A percentile compares a stretch with the other conserved stretches of the same genome.
These are phyloP conservation scores for Zhengitettix transpicula DNA, from an alignment of 2,888 invertebrate genomes.

Conservation along the genomic window DNA sequence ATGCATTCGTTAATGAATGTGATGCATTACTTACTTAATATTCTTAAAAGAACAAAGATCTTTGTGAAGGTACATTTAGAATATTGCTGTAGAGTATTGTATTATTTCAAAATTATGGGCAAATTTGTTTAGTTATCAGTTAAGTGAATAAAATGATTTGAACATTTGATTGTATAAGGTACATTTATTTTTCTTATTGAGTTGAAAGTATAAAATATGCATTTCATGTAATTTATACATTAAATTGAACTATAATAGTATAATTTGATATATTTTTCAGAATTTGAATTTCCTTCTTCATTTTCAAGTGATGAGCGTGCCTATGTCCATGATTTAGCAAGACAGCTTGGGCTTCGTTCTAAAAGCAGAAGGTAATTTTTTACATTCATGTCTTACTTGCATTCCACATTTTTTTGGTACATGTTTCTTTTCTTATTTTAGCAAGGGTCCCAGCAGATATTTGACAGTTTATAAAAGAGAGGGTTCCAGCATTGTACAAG, in stretches of 20 bases:
- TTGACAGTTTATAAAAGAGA: conserved; percentile 53
- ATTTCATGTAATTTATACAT: too few species aligned
- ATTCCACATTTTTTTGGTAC: not conserved
- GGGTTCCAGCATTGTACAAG: conserved; percentile 47
- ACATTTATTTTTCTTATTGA: too few species aligned
- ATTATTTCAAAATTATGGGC: too few species aligned
- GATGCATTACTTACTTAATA: too few species aligned
- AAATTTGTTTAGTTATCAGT: too few species aligned
- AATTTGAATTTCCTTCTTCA: conserved; percentile 48
- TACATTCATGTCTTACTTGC: not conserved
- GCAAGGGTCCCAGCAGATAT: conserved; percentile 46
- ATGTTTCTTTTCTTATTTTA: conserved; percentile 14
- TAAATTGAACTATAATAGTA: too few species aligned
- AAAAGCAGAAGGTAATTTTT: conserved; percentile 62
- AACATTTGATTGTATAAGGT: not conserved
- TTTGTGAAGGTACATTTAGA: too few species aligned
- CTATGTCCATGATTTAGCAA: conserved; percentile 57
- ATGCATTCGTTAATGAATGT: too few species aligned
- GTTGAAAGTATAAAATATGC: too few species aligned
- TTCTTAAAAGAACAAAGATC: too few species aligned
- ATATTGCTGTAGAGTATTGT: too few species aligned
- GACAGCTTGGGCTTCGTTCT: conserved; percentile 52
- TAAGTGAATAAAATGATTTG: not conserved
- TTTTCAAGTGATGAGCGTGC: conserved; percentile 62
- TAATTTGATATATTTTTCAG: conserved; percentile 12